phyloP scores from a whole-genome alignment of 2,888 invertebrate genomes.

The Thereva nobilitata region DNA sequence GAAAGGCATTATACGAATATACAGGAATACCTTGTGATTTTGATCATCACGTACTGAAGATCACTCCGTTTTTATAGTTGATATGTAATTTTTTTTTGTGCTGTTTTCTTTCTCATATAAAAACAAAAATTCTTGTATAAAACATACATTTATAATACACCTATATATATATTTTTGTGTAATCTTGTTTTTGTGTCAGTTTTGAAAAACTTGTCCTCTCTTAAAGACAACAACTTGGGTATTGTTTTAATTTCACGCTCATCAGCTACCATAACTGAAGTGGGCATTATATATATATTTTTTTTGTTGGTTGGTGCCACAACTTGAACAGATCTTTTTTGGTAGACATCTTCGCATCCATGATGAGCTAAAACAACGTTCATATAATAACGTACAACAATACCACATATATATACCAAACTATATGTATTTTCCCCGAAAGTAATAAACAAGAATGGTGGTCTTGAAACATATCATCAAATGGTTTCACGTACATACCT shows the following conservation, averaged over 20 bases:
- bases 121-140: too few relatives aligned
- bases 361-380: background rate
- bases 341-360: too few relatives aligned
- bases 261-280: slow-evolving; percentile 9
- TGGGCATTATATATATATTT: too few relatives aligned
- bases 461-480: slow-evolving; percentile 4
- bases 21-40: slow-evolving; percentile 33
- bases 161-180: slow-evolving; percentile 20
- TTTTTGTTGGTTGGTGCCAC: too few relatives aligned
- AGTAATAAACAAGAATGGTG: slow-evolving; percentile 32
- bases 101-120: slow-evolving; percentile 12
- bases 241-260: slow-evolving; percentile 38
- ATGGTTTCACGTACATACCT: too few relatives aligned
- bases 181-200: slow-evolving; percentile 27
- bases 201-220: slow-evolving; percentile 22
- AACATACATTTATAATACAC: too few relatives aligned
- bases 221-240: slow-evolving; percentile 1
- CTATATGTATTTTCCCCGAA: slow-evolving; percentile 21
- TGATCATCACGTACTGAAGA: slow-evolving; percentile 37
- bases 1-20: slow-evolving; percentile 6
- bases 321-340: too few relatives aligned
- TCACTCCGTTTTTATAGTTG: slow-evolving; percentile 24
- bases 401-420: background rate
- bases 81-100: slow-evolving; percentile 3
- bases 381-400: background rate